Evolutionary conservation across 2,797 vertebrate genomes (phyloP).

Genomic region (Helarctos malayanus): DNA sequence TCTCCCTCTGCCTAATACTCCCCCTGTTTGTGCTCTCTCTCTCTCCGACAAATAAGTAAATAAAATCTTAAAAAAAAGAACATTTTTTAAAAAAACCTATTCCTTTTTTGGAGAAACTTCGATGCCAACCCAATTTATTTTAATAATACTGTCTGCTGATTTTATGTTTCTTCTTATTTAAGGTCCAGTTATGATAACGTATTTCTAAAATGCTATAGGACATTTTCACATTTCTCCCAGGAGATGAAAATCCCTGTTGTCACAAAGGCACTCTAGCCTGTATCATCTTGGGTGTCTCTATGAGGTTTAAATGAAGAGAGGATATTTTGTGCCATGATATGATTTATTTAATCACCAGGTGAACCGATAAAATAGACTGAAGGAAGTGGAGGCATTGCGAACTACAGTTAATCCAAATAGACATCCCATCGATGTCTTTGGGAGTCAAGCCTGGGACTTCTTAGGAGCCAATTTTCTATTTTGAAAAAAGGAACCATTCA

Average conservation of each 20-base stretch:
- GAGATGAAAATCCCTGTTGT: neutral
- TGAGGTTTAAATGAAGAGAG: neutral
- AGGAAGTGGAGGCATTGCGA: neutral
- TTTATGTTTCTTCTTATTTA: slow-evolving; percentile 8
- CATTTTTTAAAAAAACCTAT: neutral
- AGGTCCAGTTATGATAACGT: neutral
- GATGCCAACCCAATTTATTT: neutral
- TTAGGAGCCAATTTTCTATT: neutral
- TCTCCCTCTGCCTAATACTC: too few species aligned
- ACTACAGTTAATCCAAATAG: neutral
- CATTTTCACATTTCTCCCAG: neutral
- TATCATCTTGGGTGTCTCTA: neutral
- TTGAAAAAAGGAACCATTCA: neutral
- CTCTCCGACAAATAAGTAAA: too few species aligned
- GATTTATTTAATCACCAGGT: neutral
- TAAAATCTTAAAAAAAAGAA: too few species aligned
- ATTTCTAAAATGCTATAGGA: neutral
- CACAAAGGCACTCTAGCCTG: neutral
- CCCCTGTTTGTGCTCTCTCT: too few species aligned
- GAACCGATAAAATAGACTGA: neutral
- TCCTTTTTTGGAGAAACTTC: slow-evolving; percentile 37
- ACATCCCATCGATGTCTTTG: neutral
- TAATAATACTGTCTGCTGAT: neutral
- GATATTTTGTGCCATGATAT: neutral
- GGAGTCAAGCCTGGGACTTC: neutral